phyloP scores from a whole-genome alignment of 2,888 invertebrate species.

The Aricia artaxerxes region DNA sequence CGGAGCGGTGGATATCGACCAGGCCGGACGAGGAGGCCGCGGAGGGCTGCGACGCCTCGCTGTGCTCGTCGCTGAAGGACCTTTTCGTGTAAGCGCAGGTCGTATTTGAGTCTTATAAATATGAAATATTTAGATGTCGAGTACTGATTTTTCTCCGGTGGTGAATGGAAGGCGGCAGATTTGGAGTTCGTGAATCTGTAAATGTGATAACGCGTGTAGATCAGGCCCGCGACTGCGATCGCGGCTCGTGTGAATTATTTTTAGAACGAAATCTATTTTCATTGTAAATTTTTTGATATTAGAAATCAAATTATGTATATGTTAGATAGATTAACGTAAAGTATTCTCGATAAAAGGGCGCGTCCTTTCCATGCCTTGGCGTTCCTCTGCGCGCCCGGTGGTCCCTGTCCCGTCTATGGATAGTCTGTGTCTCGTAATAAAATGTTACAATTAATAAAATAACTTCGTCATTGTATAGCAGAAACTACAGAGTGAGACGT shows the following conservation, averaged over 20 bases:
- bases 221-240: constrained; percentile 71
- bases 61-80: constrained; percentile 92
- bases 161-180: constrained; percentile 48
- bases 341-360: constrained; percentile 71
- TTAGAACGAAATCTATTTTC: constrained; percentile 80
- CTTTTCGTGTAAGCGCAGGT: constrained; percentile 86
- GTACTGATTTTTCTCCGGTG: constrained; percentile 58
- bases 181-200: constrained; percentile 72
- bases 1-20: constrained; percentile 81
- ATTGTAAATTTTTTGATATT: constrained; percentile 79
- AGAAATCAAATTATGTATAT: constrained; percentile 72
- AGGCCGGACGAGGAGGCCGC: constrained; percentile 85
- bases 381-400: constrained; percentile 60
- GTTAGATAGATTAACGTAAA: constrained; percentile 73
- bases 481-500: constrained; percentile 63
- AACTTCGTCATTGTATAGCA: constrained; percentile 69
- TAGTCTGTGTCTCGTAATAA: constrained; percentile 75
- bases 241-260: constrained; percentile 71
- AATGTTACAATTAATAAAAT: constrained; percentile 68
- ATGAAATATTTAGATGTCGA: constrained; percentile 63
- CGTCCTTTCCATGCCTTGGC: constrained; percentile 66
- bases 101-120: constrained; percentile 63
- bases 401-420: constrained; percentile 67
- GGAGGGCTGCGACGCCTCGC: constrained; percentile 88
- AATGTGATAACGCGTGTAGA: constrained; percentile 72